A percentile compares a stretch with the other conserved stretches of the same genome.
Conservation (phyloP, 2,113 vertebrate genomes). For the Phrynocephalus versicolor region DNA sequence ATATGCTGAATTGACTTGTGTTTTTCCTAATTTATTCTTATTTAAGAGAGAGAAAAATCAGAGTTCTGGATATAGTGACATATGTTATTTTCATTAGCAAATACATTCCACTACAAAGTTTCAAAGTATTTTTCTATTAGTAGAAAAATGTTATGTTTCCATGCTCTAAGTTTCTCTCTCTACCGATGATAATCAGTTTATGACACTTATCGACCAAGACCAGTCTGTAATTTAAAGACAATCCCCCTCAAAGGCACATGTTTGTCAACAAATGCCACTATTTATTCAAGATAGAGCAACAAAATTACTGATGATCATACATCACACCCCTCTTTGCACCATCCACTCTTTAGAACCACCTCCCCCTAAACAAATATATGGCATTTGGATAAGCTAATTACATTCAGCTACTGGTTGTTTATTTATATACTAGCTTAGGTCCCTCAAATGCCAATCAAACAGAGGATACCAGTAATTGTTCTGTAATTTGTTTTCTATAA, state of each 20-base stretch:
- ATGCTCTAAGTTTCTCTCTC: neutral
- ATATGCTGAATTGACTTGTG: neutral
- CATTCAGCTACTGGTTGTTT: neutral
- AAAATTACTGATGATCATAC: no score
- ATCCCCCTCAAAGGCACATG: neutral
- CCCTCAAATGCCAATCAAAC: neutral
- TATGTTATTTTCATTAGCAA: neutral
- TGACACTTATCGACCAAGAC: neutral
- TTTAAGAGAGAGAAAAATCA: conserved; percentile 11
- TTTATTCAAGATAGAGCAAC: neutral
- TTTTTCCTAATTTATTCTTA: neutral
- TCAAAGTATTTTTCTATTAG: neutral
- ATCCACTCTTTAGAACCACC: neutral
- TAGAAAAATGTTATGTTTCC: neutral
- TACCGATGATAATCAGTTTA: neutral
- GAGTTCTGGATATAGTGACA: neutral
- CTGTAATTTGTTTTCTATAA: neutral
- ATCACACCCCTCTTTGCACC: neutral
- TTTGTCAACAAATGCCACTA: neutral
- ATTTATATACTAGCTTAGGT: neutral
- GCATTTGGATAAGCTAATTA: neutral
- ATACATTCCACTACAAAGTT: neutral
- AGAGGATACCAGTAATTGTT: neutral
- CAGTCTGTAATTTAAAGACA: neutral
- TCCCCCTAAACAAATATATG: neutral